These are phyloP conservation scores for Oxyteleia sp. DNA, from an alignment of 2,888 invertebrate genomes.

Conservation along the genomic window DNA sequence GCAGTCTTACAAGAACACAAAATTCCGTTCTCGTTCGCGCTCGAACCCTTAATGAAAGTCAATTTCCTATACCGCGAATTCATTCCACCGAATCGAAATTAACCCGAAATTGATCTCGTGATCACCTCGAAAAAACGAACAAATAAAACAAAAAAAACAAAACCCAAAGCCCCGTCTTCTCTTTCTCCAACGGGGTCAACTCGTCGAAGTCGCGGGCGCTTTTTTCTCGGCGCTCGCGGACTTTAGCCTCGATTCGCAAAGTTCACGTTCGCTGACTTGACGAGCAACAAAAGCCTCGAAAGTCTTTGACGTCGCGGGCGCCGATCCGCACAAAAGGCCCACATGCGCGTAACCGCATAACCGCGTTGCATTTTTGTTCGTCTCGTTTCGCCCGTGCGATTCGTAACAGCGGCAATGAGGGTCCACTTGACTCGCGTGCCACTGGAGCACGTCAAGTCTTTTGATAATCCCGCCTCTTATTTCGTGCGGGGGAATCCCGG, in stretches of 20 bases:
- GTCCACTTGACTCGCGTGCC: conserved; percentile 79
- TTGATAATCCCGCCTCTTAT: conserved; percentile 68
- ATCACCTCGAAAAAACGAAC: neutral
- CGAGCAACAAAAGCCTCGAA: conserved; percentile 47
- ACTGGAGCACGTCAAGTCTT: conserved; percentile 59
- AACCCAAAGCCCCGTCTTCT: neutral
- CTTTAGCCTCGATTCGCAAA: conserved; percentile 38
- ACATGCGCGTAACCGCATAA: conserved; percentile 23
- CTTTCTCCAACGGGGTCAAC: conserved; percentile 15
- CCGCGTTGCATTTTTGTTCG: conserved; percentile 60
- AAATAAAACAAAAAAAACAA: no score
- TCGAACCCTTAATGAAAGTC: no score
- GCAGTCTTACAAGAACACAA: no score
- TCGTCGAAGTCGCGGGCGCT: neutral
- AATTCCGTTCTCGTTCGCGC: no score
- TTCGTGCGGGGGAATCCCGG: conserved; percentile 63
- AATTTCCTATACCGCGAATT: neutral
- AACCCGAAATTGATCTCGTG: no score
- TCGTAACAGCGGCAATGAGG: conserved; percentile 80
- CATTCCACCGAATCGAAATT: no score
- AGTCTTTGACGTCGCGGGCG: conserved; percentile 41
- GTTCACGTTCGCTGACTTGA: conserved; percentile 17
- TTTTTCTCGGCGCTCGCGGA: conserved; percentile 32
- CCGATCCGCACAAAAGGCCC: conserved; percentile 34
- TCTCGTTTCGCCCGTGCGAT: conserved; percentile 50